phyloP scores from a whole-genome alignment of 2,888 invertebrate species.

The Sialis fuliginosa region DNA sequence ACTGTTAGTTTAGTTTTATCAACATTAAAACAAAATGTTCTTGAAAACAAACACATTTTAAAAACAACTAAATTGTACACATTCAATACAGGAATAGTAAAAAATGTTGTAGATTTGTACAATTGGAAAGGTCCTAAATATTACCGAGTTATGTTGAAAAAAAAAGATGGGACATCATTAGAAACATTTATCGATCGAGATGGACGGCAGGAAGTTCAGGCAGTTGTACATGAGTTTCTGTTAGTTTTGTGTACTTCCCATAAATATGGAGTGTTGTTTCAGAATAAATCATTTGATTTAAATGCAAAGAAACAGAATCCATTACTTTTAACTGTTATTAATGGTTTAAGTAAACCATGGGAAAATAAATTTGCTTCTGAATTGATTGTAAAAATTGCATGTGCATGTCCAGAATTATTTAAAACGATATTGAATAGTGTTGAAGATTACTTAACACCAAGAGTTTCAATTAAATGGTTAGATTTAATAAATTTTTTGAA shows the following conservation, averaged over 20 bases:
- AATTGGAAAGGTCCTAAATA: slow-evolving; percentile 55
- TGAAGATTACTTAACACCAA: slow-evolving; percentile 40
- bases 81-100: slow-evolving; percentile 49
- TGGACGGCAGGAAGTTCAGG: slow-evolving; percentile 33
- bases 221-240: slow-evolving; percentile 48
- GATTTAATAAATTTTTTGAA: slow-evolving; percentile 29
- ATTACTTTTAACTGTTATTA: slow-evolving; percentile 40
- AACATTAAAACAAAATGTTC: slow-evolving; percentile 45
- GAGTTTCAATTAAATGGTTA: slow-evolving; percentile 34
- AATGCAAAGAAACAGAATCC: slow-evolving; percentile 39
- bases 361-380: slow-evolving; percentile 43
- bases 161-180: not conserved
- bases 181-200: slow-evolving; percentile 17
- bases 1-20: slow-evolving; percentile 47
- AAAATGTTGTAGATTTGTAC: slow-evolving; percentile 47
- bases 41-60: slow-evolving; percentile 43
- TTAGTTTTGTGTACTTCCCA: slow-evolving; percentile 56
- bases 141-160: slow-evolving; percentile 21
- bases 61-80: slow-evolving; percentile 57
- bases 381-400: slow-evolving; percentile 41
- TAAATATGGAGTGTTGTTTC: slow-evolving; percentile 59
- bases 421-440: slow-evolving; percentile 39
- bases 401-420: slow-evolving; percentile 53
- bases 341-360: slow-evolving; percentile 50
- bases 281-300: slow-evolving; percentile 44